phyloP scores from a whole-genome alignment of 2,888 invertebrate genomes.

The Eilema depressum region DNA sequence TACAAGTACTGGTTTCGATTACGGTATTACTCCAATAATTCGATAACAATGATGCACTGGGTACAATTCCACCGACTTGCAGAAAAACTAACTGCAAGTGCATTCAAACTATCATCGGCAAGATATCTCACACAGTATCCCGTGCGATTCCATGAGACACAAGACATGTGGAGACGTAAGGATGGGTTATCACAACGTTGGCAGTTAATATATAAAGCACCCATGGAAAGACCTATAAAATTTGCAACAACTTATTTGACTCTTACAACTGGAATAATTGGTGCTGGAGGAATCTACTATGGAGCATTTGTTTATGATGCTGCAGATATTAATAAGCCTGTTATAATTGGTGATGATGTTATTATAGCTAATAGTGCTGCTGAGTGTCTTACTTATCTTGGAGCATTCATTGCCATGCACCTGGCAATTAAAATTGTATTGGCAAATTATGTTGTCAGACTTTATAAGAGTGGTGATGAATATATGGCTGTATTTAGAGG shows the following conservation, averaged over 20 bases:
- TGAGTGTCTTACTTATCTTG: slow-evolving; percentile 73
- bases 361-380: slow-evolving; percentile 74
- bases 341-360: slow-evolving; percentile 68
- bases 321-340: slow-evolving; percentile 65
- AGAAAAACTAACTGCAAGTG: slow-evolving; percentile 49
- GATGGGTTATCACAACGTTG: slow-evolving; percentile 72
- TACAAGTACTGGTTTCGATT: background rate
- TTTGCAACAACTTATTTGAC: slow-evolving; percentile 70
- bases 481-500: slow-evolving; percentile 78
- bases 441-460: slow-evolving; percentile 75
- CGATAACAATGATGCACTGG: slow-evolving; percentile 59
- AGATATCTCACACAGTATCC: slow-evolving; percentile 67
- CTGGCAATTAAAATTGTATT: slow-evolving; percentile 70
- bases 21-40: background rate
- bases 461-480: slow-evolving; percentile 79
- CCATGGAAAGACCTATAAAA: slow-evolving; percentile 73
- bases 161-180: slow-evolving; percentile 71
- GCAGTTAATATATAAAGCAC: slow-evolving; percentile 80
- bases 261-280: slow-evolving; percentile 64
- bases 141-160: slow-evolving; percentile 69
- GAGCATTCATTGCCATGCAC: slow-evolving; percentile 72
- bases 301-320: slow-evolving; percentile 65
- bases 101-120: slow-evolving; percentile 53
- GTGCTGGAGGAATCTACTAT: slow-evolving; percentile 66
- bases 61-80: slow-evolving; percentile 58